Percentiles rank a stretch among this genome's conserved stretches.
Conservation (phyloP, 2,113 vertebrate genomes). For the Solea solea region DNA sequence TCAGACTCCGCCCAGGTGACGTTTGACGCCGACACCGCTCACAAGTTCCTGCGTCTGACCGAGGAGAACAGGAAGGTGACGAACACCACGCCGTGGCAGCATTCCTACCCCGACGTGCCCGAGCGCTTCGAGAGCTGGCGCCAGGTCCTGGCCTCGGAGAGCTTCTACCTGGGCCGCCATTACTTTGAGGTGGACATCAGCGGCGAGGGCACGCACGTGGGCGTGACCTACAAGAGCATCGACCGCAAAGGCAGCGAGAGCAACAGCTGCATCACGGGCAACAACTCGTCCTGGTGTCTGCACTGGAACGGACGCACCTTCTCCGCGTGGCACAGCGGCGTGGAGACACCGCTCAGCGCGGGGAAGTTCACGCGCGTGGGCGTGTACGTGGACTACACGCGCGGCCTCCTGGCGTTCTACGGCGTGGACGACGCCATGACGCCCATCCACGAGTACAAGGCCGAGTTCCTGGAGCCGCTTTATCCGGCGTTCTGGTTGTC, state of each 20-base stretch:
- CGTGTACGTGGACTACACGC: slow-evolving; percentile 79
- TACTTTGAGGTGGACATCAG: slow-evolving; percentile 84
- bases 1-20: slow-evolving; percentile 77
- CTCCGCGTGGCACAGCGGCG: slow-evolving; percentile 85
- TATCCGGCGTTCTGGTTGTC: slow-evolving; percentile 85
- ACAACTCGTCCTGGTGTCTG: slow-evolving; percentile 86
- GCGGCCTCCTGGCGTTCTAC: slow-evolving; percentile 80
- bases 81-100: slow-evolving; percentile 87
- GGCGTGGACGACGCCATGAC: slow-evolving; percentile 71
- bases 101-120: slow-evolving; percentile 79
- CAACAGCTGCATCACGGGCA: slow-evolving; percentile 83
- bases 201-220: slow-evolving; percentile 81
- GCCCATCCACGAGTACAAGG: slow-evolving; percentile 79
- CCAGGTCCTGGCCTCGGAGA: slow-evolving; percentile 83
- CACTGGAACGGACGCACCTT: slow-evolving; percentile 85
- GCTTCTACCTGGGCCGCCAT: slow-evolving; percentile 84
- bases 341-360: slow-evolving; percentile 75
- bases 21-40: slow-evolving; percentile 78
- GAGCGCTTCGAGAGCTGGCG: slow-evolving; percentile 83
- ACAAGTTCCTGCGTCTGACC: slow-evolving; percentile 87
- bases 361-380: slow-evolving; percentile 78
- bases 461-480: slow-evolving; percentile 82
- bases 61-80: slow-evolving; percentile 84
- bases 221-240: slow-evolving; percentile 83
- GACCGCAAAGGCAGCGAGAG: slow-evolving; percentile 80